Conservation (phyloP, 2,888 invertebrate species). For the Carterocephalus palaemon region DNA sequence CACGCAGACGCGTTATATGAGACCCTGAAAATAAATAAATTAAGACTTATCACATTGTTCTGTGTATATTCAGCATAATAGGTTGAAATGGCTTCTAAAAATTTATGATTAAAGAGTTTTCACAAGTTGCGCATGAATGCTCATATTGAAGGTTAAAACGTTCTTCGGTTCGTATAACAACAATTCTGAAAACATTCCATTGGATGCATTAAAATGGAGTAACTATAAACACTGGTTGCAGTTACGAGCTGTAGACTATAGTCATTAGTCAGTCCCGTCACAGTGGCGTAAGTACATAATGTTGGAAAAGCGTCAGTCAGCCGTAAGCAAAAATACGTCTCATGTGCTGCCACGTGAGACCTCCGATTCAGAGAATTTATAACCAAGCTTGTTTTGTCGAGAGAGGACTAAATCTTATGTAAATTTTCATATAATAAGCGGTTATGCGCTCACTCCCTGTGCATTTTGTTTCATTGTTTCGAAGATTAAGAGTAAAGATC, state of each 20-base stretch:
- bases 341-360: conserved; percentile 44
- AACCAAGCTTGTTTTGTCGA: conserved; percentile 19
- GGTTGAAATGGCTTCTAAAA: too few species aligned
- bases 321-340: conserved; percentile 44
- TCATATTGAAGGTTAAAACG: too few species aligned
- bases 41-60: not conserved
- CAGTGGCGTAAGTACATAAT: conserved; percentile 34
- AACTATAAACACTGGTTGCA: not conserved
- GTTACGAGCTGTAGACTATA: conserved; percentile 26
- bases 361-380: conserved; percentile 13
- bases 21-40: conserved; percentile 53
- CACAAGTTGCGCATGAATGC: too few species aligned
- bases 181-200: not conserved
- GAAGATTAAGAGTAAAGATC: too few species aligned
- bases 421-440: too few species aligned
- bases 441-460: too few species aligned
- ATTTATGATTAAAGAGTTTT: too few species aligned
- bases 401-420: conserved; percentile 11
- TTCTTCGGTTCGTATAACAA: too few species aligned
- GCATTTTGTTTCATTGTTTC: too few species aligned
- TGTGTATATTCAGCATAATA: too few species aligned
- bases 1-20: conserved; percentile 53
- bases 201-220: conserved; percentile 2
- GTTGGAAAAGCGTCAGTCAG: conserved; percentile 43
- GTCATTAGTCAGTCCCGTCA: too few species aligned